A percentile compares a stretch with the other conserved stretches of the same genome.
Evolutionary conservation across 2,888 invertebrate species (phyloP).

Genomic region (Oscheius myriophilus): DNA sequence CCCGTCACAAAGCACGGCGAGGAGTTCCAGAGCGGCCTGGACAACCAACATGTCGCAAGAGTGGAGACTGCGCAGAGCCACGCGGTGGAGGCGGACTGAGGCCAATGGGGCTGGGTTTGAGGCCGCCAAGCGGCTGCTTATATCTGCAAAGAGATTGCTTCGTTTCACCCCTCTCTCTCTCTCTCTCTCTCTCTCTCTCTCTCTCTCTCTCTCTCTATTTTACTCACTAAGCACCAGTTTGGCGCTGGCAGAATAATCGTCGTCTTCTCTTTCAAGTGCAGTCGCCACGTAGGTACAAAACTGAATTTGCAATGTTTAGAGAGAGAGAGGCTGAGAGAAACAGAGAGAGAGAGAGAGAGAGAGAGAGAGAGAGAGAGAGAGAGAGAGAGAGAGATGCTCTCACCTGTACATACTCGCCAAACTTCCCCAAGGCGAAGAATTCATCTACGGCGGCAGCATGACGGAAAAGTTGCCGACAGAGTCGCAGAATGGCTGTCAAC

Average conservation of each 20-base stretch:
- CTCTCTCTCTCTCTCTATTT: too few relatives aligned
- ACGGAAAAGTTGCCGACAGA: slow-evolving; percentile 20
- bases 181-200: too few relatives aligned
- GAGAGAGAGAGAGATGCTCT: neutral
- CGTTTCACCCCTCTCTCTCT: too few relatives aligned
- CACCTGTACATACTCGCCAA: slow-evolving; percentile 17
- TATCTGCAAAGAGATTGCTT: neutral
- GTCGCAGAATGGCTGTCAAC: slow-evolving; percentile 12
- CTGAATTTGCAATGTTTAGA: neutral
- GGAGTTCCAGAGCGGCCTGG: slow-evolving; percentile 15
- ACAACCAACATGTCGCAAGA: slow-evolving; percentile 19
- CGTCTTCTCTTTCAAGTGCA: slow-evolving; percentile 12
- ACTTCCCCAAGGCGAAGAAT: slow-evolving; percentile 8
- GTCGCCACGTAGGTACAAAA: slow-evolving; percentile 15
- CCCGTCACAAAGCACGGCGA: slow-evolving; percentile 45
- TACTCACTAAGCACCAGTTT: slow-evolving; percentile 17
- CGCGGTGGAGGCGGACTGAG: slow-evolving; percentile 7
- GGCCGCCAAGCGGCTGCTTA: slow-evolving; percentile 4
- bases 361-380: neutral
- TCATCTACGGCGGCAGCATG: slow-evolving; percentile 4
- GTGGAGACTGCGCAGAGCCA: slow-evolving; percentile 17
- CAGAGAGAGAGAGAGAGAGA: neutral
- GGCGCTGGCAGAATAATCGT: slow-evolving; percentile 4
- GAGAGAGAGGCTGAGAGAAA: too few relatives aligned
- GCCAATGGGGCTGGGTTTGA: neutral